Conservation (phyloP, 1,140 invertebrate genomes). For the Plodia interpunctella region DNA sequence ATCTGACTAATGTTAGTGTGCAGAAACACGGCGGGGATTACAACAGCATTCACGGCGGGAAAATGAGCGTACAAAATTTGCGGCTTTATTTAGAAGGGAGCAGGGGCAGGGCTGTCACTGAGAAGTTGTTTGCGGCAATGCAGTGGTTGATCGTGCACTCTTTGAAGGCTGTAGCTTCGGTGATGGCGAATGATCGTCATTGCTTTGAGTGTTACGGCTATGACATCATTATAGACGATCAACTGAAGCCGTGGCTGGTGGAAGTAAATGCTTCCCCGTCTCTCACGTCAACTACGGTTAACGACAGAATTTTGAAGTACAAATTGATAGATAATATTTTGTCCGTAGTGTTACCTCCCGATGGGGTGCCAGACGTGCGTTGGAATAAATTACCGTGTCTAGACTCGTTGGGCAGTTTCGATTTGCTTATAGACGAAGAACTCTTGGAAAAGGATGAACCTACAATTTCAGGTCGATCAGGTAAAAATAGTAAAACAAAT, state of each 20-base stretch:
- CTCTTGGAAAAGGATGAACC: conserved; percentile 56
- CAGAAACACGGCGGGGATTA: conserved; percentile 93
- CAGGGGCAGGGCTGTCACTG: conserved; percentile 89
- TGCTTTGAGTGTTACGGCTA: conserved; percentile 95
- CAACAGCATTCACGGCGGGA: conserved; percentile 95
- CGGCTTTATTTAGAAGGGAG: conserved; percentile 93
- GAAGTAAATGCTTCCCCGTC: conserved; percentile 97
- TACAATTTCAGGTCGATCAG: conserved; percentile 13
- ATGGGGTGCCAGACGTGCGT: conserved; percentile 91
- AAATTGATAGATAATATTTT: conserved; percentile 96
- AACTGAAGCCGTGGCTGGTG: conserved; percentile 90
- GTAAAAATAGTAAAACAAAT: conserved; percentile 12
- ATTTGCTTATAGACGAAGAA: conserved; percentile 93
- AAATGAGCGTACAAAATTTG: conserved; percentile 94
- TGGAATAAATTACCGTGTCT: conserved; percentile 91
- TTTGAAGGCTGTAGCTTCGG: conserved; percentile 88
- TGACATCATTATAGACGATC: conserved; percentile 91
- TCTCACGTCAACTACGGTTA: conserved; percentile 93
- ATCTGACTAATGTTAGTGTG: conserved; percentile 92
- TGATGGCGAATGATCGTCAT: conserved; percentile 84
- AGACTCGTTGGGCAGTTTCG: conserved; percentile 91
- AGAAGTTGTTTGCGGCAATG: conserved; percentile 88
- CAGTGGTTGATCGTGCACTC: conserved; percentile 93
- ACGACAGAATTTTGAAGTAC: conserved; percentile 96
- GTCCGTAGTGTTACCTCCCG: conserved; percentile 91